Percentiles rank a stretch among this genome's conserved stretches.
phyloP scores from a whole-genome alignment of 1,140 invertebrate species.

The Bombus pyrosoma region DNA sequence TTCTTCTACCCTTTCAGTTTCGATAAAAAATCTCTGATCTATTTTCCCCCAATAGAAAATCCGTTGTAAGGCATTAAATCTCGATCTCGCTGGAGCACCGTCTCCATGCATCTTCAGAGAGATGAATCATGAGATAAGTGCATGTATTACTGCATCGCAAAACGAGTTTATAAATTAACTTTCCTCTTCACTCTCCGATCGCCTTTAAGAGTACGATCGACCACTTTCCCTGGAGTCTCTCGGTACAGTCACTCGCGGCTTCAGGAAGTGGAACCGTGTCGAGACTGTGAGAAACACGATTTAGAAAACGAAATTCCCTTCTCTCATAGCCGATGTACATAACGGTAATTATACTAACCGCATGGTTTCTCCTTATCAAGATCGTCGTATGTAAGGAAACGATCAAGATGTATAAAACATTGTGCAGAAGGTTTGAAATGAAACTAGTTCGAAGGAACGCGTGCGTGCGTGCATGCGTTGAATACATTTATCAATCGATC shows the following conservation, averaged over 20 bases:
- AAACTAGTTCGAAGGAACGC: background rate
- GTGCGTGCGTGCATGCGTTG: background rate
- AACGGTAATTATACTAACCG: background rate
- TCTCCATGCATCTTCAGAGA: background rate
- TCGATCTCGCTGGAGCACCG: background rate
- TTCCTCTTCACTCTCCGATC: slow-evolving; percentile 14
- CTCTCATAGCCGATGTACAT: background rate
- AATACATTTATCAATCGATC: background rate
- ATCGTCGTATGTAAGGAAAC: background rate
- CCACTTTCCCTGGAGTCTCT: slow-evolving; percentile 17
- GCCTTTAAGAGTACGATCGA: background rate
- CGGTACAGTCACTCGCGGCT: background rate
- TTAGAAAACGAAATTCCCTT: background rate
- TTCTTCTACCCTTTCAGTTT: background rate
- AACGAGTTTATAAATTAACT: slow-evolving; percentile 9
- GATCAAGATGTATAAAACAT: background rate
- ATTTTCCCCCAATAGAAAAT: background rate
- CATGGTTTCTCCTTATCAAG: background rate
- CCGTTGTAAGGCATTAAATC: background rate
- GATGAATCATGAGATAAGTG: background rate
- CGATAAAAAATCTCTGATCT: background rate
- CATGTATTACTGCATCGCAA: background rate
- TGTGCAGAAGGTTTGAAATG: background rate
- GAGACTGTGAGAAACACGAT: background rate
- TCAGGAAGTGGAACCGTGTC: background rate